phyloP scores from a whole-genome alignment of 2,797 vertebrate species.

The Stomatorhinus walkeri region DNA sequence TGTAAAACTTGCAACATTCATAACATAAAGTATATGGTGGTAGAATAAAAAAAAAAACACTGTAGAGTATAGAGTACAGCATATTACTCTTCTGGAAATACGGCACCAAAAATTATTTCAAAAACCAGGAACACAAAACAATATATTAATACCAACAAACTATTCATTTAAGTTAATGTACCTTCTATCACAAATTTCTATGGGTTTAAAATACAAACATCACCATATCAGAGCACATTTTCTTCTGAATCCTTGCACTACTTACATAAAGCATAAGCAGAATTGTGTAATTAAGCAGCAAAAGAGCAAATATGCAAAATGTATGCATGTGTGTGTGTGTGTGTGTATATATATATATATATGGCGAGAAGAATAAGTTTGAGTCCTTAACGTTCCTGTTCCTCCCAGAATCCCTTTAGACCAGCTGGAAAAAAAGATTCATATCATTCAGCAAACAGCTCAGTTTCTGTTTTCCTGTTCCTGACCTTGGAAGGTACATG shows the following conservation, averaged over 20 bases:
- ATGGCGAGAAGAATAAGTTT: background rate
- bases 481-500: background rate
- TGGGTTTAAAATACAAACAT: background rate
- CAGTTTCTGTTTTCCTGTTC: background rate
- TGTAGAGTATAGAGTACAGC: background rate
- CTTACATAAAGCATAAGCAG: conserved; percentile 3
- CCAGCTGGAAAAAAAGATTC: background rate
- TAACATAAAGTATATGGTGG: background rate
- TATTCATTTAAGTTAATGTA: background rate
- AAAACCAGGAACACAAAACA: background rate
- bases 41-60: background rate
- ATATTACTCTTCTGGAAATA: background rate
- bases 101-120: background rate
- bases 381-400: background rate
- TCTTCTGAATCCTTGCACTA: background rate
- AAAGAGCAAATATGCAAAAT: background rate
- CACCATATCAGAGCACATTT: background rate
- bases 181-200: background rate
- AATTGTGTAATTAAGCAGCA: background rate
- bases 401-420: background rate
- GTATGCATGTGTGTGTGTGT: background rate
- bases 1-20: background rate
- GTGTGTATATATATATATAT: background rate
- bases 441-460: background rate
- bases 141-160: background rate